Conservation (phyloP, 2,113 vertebrate genomes). For the Erythrolamprus reginae region DNA sequence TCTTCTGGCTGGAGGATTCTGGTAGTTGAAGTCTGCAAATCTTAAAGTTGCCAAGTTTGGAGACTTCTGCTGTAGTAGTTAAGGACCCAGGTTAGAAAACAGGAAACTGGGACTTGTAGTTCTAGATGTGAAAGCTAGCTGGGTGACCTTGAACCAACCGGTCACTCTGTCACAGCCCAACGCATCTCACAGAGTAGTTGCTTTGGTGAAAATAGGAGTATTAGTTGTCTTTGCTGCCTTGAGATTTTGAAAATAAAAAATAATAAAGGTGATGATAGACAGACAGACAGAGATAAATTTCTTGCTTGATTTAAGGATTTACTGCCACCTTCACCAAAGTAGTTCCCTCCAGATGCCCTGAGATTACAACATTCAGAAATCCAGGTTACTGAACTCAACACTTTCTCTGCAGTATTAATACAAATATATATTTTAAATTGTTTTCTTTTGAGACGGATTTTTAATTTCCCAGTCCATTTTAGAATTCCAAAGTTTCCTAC, state of each 20-base stretch:
- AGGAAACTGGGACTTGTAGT: not conserved
- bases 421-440: not conserved
- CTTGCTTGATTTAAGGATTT: not conserved
- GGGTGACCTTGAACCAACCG: not conserved
- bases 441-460: not conserved
- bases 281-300: too few relatives aligned
- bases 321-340: not conserved
- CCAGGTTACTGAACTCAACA: not conserved
- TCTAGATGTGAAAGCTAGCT: not conserved
- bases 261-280: too few relatives aligned
- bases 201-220: not conserved
- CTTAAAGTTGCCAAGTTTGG: too few relatives aligned
- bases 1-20: too few relatives aligned
- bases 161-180: not conserved
- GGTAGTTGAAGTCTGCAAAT: too few relatives aligned
- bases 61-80: not conserved
- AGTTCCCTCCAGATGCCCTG: not conserved
- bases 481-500: not conserved
- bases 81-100: not conserved
- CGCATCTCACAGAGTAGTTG: not conserved
- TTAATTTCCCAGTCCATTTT: not conserved
- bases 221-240: too few relatives aligned
- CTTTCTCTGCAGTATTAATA: not conserved
- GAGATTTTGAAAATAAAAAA: not conserved
- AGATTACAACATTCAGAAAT: not conserved